Evolutionary conservation across 2,113 vertebrate species (phyloP).

Genomic region (Scatophagus argus): DNA sequence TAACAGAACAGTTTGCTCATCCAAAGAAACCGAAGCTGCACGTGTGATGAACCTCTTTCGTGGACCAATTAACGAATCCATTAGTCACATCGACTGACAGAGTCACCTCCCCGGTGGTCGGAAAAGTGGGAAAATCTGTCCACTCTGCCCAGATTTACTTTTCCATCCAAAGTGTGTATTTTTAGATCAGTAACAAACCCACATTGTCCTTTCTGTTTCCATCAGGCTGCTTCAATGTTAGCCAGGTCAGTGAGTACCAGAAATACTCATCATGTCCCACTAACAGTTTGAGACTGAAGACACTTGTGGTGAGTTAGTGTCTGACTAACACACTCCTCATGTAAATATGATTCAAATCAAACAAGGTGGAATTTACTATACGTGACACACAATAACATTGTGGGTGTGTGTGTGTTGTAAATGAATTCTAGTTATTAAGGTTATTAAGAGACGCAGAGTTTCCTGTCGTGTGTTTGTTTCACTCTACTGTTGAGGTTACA

Average conservation of each 20-base stretch:
- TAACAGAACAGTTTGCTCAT: background rate
- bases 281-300: background rate
- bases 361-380: no score
- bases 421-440: no score
- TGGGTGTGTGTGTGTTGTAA: background rate
- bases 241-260: background rate
- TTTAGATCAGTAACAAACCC: constrained; percentile 43
- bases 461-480: background rate
- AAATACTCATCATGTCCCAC: background rate
- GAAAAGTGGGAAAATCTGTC: constrained; percentile 34
- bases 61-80: background rate
- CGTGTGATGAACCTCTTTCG: background rate
- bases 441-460: background rate
- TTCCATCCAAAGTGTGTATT: constrained; percentile 38
- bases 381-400: background rate
- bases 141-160: constrained; percentile 20
- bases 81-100: background rate
- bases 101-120: constrained; percentile 4
- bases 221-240: background rate
- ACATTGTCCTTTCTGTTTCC: constrained; percentile 30
- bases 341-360: background rate
- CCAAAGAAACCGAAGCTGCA: no score
- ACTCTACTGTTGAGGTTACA: background rate
- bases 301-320: background rate
- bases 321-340: background rate